A percentile compares a stretch with the other conserved stretches of the same genome.
Conservation (phyloP, 2,797 vertebrate species). For the Alca torda region DNA sequence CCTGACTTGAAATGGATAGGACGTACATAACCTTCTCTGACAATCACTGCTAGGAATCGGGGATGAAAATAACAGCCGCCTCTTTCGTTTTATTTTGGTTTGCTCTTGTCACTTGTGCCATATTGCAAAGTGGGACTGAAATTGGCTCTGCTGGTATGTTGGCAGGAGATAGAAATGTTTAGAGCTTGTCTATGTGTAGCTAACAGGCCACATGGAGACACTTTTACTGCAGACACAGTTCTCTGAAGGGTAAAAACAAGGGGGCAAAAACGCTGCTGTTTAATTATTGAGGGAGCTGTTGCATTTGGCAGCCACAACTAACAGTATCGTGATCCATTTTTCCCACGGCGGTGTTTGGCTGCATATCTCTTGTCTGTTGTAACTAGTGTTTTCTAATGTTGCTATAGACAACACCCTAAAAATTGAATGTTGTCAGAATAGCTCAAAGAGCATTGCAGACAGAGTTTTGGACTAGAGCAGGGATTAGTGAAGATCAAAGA, state of each 20-base stretch:
- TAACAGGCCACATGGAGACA: conserved; percentile 20
- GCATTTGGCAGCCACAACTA: conserved; percentile 6
- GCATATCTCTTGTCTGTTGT: background rate
- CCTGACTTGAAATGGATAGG: background rate
- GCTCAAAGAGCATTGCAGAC: background rate
- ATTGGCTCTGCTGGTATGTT: background rate
- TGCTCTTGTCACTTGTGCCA: conserved; percentile 19
- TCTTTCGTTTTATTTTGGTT: conserved; percentile 19
- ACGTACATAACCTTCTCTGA: background rate
- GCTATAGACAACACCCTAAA: background rate
- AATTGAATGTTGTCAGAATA: background rate
- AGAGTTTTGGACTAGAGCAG: background rate
- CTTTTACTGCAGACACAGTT: conserved; percentile 17
- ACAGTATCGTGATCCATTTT: background rate
- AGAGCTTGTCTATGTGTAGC: conserved; percentile 23
- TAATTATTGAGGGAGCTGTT: conserved; percentile 38
- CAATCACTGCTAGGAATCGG: background rate
- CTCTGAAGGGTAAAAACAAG: conserved; percentile 25
- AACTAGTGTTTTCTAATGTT: conserved; percentile 14
- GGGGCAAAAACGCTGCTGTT: conserved; percentile 19
- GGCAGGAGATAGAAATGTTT: conserved; percentile 26
- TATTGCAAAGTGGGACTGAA: conserved; percentile 33
- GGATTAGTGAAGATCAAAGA: background rate
- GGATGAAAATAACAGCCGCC: background rate
- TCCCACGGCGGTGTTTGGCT: conserved; percentile 7